Evolutionary conservation across 2,797 vertebrate genomes (phyloP).

Genomic region (Thunnus albacares): DNA sequence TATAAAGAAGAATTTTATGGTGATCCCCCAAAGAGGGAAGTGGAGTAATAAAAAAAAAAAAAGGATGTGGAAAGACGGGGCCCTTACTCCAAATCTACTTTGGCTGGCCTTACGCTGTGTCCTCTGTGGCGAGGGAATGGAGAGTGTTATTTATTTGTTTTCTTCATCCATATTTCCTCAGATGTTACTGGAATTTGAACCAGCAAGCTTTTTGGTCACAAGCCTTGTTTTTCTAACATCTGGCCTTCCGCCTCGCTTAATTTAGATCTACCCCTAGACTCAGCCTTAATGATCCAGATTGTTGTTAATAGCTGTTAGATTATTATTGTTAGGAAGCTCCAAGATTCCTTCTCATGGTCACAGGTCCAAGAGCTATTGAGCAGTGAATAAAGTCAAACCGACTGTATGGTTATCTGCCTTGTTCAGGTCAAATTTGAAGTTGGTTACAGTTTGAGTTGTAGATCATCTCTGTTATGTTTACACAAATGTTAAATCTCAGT

Average conservation of each 20-base stretch:
- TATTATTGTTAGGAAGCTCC: not conserved
- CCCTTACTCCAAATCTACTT: conserved; percentile 50
- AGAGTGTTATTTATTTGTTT: conserved; percentile 58
- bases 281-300: conserved; percentile 44
- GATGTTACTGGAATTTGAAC: conserved; percentile 57
- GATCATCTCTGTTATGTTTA: conserved; percentile 46
- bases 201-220: conserved; percentile 50
- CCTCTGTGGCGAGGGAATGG: conserved; percentile 41
- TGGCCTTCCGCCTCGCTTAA: conserved; percentile 9
- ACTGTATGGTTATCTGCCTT: conserved; percentile 11
- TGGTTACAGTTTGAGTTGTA: conserved; percentile 28
- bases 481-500: conserved; percentile 22
- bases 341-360: conserved; percentile 4
- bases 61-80: conserved; percentile 48
- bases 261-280: conserved; percentile 28
- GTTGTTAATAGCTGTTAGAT: conserved; percentile 7
- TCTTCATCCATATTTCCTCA: conserved; percentile 50
- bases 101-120: conserved; percentile 39
- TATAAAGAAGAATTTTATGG: conserved; percentile 89
- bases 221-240: conserved; percentile 54
- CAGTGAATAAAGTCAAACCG: not conserved
- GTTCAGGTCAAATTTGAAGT: conserved; percentile 31
- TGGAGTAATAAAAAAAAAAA: conserved; percentile 39
- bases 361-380: conserved; percentile 1
- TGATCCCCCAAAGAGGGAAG: conserved; percentile 77